These are phyloP conservation scores for Drosophila prostipennis DNA, from an alignment of 2,888 invertebrate species.

Conservation along the genomic window DNA sequence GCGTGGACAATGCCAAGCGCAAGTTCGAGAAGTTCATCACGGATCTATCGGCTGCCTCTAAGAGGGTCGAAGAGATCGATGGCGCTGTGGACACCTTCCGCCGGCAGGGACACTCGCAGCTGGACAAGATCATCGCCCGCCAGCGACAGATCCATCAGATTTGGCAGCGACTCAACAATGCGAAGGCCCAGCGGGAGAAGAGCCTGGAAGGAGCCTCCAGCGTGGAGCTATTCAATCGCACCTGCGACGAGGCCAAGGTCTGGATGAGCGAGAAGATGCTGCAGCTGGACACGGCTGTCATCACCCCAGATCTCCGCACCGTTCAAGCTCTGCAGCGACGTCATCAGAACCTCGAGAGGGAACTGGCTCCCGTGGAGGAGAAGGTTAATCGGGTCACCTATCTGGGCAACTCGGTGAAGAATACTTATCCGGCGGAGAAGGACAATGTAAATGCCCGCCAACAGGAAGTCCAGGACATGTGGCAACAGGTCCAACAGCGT, in stretches of 20 bases:
- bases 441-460: slow-evolving; percentile 93
- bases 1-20: slow-evolving; percentile 95
- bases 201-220: slow-evolving; percentile 96
- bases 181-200: slow-evolving; percentile 95
- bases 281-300: slow-evolving; percentile 91
- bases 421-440: slow-evolving; percentile 95
- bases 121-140: slow-evolving; percentile 90
- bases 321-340: slow-evolving; percentile 95
- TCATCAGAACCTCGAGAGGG: slow-evolving; percentile 96
- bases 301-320: slow-evolving; percentile 94
- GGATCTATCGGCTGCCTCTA: slow-evolving; percentile 96
- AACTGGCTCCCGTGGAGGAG: slow-evolving; percentile 96
- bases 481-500: slow-evolving; percentile 94
- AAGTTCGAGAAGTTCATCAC: slow-evolving; percentile 99
- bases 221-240: slow-evolving; percentile 97
- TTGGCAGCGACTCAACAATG: slow-evolving; percentile 93
- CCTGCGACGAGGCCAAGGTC: slow-evolving; percentile 97
- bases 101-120: slow-evolving; percentile 93
- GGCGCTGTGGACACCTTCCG: slow-evolving; percentile 93
- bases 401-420: slow-evolving; percentile 95
- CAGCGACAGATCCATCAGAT: slow-evolving; percentile 94
- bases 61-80: slow-evolving; percentile 95
- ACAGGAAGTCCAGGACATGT: slow-evolving; percentile 93
- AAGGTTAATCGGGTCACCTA: slow-evolving; percentile 95
- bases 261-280: slow-evolving; percentile 99